phyloP scores from a whole-genome alignment of 1,140 invertebrate species.

The Drosophila pseudoananassae region DNA sequence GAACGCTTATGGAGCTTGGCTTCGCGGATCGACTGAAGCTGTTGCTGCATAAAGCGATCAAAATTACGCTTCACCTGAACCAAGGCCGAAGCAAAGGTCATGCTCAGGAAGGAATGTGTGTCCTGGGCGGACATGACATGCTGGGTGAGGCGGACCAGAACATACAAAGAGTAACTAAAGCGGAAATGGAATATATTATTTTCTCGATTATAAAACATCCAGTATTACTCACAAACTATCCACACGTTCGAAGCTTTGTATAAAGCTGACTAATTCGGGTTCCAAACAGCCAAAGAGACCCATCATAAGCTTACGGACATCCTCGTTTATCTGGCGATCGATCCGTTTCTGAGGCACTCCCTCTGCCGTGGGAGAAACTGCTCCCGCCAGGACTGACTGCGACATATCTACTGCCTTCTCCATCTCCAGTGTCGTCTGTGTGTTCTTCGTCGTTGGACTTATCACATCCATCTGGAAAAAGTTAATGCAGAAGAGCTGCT shows the following conservation, averaged over 20 bases:
- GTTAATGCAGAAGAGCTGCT: slow-evolving; percentile 97
- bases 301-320: slow-evolving; percentile 93
- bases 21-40: slow-evolving; percentile 93
- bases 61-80: slow-evolving; percentile 98
- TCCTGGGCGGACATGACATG: slow-evolving; percentile 96
- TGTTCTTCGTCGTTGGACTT: slow-evolving; percentile 85
- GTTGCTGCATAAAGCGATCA: slow-evolving; percentile 95
- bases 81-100: slow-evolving; percentile 94
- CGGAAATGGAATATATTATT: background rate
- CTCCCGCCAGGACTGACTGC: slow-evolving; percentile 50
- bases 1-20: slow-evolving; percentile 89
- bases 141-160: slow-evolving; percentile 93
- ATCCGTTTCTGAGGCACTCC: slow-evolving; percentile 86
- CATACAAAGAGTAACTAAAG: slow-evolving; percentile 95
- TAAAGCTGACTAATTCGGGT: slow-evolving; percentile 93
- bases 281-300: slow-evolving; percentile 94
- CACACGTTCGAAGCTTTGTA: slow-evolving; percentile 92
- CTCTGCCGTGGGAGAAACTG: slow-evolving; percentile 52
- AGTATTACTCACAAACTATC: slow-evolving; percentile 91
- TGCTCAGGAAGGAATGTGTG: slow-evolving; percentile 95
- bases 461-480: slow-evolving; percentile 95
- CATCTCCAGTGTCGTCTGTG: slow-evolving; percentile 85
- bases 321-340: slow-evolving; percentile 90
- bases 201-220: background rate
- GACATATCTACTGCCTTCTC: slow-evolving; percentile 71